Evolutionary conservation across 2,797 vertebrate species (phyloP), one percentile per base, ranked within the genome.

Genomic region (Xerus rutilus): DNA sequence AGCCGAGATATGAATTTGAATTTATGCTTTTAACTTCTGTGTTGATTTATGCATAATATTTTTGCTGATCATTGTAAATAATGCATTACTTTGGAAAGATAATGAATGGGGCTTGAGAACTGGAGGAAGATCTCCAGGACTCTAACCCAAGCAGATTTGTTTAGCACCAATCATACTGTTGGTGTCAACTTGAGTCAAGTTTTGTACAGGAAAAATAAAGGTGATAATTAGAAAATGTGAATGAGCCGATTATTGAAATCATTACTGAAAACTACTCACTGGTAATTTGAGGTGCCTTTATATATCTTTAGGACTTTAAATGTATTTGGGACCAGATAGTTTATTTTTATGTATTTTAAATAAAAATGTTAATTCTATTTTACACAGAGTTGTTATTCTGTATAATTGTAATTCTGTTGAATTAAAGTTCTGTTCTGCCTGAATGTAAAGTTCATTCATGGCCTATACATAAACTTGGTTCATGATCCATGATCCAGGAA

Each of bases 291-390:
- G 52, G 54, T 62, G 12, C 0, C 20, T 89, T 94, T 57, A 54
- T 9, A 69, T 20, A 6, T 28, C 20, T 85, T 70, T 52, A 20
- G 43, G 43, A 67, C 9, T 47, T 86, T 18, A 30, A 23, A 45
- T 72, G 35, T 76, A 83, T 65, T 85, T 59, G 59, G 15, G 5
- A 52, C 59, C 47, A 86, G 35, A 89, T 92, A 85, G 9, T 2
- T 67, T 86, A 76, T 81, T 95, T 96, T 96, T 77, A 57, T 73
- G 14, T 65, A 43, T 73, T 32, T 94, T 23, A n/a, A 90, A 7
- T 54, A 74, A 90, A 81, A 54, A 54, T 4, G 6, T 86, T 32
- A 76, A 54, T 89, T 96, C 28, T 91, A 8, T 62, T 86, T 97
- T 79, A 79, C 12, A 72, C 23, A 93, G 12, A 96, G 4, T 62